Evolutionary conservation across 2,797 vertebrate genomes (phyloP).

Genomic region (Menidia menidia): DNA sequence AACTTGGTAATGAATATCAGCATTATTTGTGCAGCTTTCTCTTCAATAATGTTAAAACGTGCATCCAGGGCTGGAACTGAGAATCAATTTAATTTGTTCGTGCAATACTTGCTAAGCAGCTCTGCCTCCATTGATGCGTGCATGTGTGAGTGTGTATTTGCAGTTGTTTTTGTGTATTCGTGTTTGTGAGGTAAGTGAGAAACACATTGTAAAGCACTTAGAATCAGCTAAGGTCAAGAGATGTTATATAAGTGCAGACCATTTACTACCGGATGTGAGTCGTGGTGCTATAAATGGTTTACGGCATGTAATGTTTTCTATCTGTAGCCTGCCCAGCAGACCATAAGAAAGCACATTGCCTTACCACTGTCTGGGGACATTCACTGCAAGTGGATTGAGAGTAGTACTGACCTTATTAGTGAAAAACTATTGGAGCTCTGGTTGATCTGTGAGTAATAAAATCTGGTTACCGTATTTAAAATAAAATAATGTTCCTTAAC

Average conservation of each 20-base stretch:
- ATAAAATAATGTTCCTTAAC: background rate
- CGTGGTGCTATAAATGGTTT: background rate
- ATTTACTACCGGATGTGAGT: background rate
- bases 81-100: too few relatives aligned
- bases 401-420: background rate
- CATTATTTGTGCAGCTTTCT: background rate
- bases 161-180: background rate
- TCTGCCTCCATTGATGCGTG: background rate
- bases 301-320: background rate
- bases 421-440: background rate
- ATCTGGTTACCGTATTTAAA: background rate
- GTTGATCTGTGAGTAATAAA: background rate
- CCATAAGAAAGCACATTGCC: background rate
- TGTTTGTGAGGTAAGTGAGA: background rate
- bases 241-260: background rate
- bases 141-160: background rate
- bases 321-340: background rate
- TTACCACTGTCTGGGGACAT: background rate
- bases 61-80: too few relatives aligned
- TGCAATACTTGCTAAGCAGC: background rate
- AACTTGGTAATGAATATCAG: too few relatives aligned
- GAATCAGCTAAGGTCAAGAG: background rate
- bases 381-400: background rate
- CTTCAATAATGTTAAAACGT: background rate
- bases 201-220: background rate